Conservation (phyloP, 1,140 invertebrate genomes). For the Drosophila asahinai region DNA sequence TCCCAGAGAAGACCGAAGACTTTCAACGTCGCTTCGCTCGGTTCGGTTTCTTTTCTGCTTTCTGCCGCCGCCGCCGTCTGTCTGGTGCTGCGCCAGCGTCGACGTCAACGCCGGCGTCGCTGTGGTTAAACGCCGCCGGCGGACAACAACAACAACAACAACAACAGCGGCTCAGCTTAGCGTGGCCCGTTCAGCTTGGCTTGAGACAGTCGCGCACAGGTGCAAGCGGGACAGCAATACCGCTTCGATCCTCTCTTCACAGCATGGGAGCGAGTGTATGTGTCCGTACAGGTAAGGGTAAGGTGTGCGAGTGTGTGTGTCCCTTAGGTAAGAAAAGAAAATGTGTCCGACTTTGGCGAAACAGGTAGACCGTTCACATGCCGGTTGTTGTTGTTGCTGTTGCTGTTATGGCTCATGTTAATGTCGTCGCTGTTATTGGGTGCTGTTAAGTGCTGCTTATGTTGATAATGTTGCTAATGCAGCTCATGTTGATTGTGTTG, state of each 20-base stretch:
- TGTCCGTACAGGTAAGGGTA: conserved; percentile 53
- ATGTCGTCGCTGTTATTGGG: conserved; percentile 22
- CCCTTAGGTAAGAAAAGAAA: conserved; percentile 81
- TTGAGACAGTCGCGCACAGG: conserved; percentile 61
- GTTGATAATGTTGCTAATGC: conserved; percentile 1
- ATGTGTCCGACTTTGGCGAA: conserved; percentile 74
- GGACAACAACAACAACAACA: conserved; percentile 49
- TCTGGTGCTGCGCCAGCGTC: conserved; percentile 26
- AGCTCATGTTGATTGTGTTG: background rate
- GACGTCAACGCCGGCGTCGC: conserved; percentile 48
- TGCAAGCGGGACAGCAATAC: conserved; percentile 34
- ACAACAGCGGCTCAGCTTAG: conserved; percentile 69
- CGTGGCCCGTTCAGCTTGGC: conserved; percentile 80
- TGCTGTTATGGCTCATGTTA: conserved; percentile 9
- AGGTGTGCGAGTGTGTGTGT: conserved; percentile 24
- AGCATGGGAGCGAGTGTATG: conserved; percentile 18
- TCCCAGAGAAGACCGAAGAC: conserved; percentile 53
- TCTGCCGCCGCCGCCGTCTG: no score
- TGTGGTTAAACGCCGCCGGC: conserved; percentile 76
- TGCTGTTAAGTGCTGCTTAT: conserved; percentile 13
- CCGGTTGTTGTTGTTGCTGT: conserved; percentile 41
- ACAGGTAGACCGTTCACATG: conserved; percentile 72
- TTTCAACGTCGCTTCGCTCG: conserved; percentile 48
- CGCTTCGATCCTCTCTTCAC: conserved; percentile 37
- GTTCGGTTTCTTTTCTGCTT: conserved; percentile 52